A percentile compares a stretch with the other conserved stretches of the same genome.
These are phyloP conservation scores for Enteromius paludinosus DNA, from an alignment of 2,797 vertebrate species.

Conservation along the genomic window DNA sequence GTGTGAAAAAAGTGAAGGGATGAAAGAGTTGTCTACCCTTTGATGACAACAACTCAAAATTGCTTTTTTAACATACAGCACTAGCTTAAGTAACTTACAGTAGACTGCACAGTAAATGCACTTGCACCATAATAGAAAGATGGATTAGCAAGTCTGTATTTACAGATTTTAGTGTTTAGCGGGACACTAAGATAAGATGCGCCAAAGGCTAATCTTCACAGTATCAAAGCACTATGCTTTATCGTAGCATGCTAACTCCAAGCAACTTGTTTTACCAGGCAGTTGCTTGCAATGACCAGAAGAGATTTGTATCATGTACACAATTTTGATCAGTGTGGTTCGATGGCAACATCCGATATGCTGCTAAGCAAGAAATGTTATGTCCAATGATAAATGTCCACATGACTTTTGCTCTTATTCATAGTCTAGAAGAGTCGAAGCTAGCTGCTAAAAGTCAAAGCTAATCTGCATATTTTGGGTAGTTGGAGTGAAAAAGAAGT, in stretches of 20 bases:
- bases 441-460: not conserved
- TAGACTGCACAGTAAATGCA: not conserved
- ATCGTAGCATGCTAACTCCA: not conserved
- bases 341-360: not conserved
- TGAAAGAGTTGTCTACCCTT: not conserved
- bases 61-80: not conserved
- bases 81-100: not conserved
- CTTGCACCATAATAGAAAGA: not conserved
- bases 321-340: conserved; percentile 1
- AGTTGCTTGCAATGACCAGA: not conserved
- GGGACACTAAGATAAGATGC: not conserved
- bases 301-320: not conserved
- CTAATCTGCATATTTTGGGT: not conserved
- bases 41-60: conserved; percentile 1
- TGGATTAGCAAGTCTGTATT: not conserved
- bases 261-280: not conserved
- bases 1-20: conserved; percentile 5
- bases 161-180: not conserved
- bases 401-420: not conserved
- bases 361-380: not conserved
- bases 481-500: not conserved
- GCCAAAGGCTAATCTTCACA: not conserved
- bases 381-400: not conserved
- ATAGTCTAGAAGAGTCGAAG: not conserved
- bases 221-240: not conserved